Base-by-base conservation (phyloP, 2,797 vertebrate genomes). In the Phoeniculus purpureus region DNA sequence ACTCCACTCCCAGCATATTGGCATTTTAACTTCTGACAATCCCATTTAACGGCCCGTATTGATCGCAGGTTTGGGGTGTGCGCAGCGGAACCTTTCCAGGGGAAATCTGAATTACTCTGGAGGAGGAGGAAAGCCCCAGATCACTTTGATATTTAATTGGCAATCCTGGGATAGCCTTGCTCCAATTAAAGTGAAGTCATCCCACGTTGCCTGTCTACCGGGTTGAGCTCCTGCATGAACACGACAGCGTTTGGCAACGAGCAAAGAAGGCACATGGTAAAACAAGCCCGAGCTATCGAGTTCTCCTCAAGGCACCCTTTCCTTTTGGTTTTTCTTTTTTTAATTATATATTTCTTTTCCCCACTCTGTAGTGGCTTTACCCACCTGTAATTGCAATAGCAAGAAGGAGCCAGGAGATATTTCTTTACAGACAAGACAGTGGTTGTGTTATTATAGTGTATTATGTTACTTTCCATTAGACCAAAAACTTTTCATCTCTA, bases 401-500 rank as follows among this genome's bases (percentile, higher is more conserved):
- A 92, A 52, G 91, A 79, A 66, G 81, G 89, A 96, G 80, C 66
- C 62, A 72, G 88, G 83, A 96, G 83, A 95, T 94, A 93, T 95
- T 94, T 94, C 93, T 94, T 94, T 91, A 92, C 91, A 85, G 94
- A 93, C 66, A 62, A 96, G 96, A 95, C 96, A 96, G 97, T 94
- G 97, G 97, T 96, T 97, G 92, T 95, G 87, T 96, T 95, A 82
- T 94, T 94, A 94, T 80, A 90, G 91, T 82, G 90, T 96, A 97
- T 96, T 94, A 97, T 95, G 94, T 97, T 97, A 96, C 96, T 94
- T 91, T 92, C 95, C 95, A 97, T 97, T 97, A 97, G 96, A 97
- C 94, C 96, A 95, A 96, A 96, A 95, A 95, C 86, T 95, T 96
- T 96, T 97, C 97, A 97, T 97, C 93, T 93, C 96, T 97, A 97